Percentiles rank a stretch among this genome's conserved stretches.
These are phyloP conservation scores for Lichenostomus cassidix DNA, from an alignment of 2,113 vertebrate genomes.

Conservation along the genomic window DNA sequence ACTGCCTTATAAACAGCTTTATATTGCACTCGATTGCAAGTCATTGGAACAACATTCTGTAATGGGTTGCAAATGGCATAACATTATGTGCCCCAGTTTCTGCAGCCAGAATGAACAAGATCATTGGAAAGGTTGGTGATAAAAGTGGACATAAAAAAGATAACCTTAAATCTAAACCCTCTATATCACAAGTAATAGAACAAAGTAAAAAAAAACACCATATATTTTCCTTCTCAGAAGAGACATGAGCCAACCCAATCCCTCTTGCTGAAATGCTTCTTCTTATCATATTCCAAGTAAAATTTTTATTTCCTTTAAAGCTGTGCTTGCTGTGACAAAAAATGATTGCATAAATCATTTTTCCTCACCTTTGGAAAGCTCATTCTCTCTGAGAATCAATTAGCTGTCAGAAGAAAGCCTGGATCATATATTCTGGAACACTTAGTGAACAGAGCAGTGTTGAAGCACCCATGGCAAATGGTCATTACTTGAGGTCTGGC, in stretches of 20 bases:
- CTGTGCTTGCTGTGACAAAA: slow-evolving; percentile 29
- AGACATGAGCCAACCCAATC: not conserved
- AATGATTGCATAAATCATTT: slow-evolving; percentile 28
- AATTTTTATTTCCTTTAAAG: slow-evolving; percentile 31
- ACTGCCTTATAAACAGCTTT: slow-evolving; percentile 47
- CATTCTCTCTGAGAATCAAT: slow-evolving; percentile 41
- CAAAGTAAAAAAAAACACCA: not conserved
- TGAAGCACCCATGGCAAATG: not conserved
- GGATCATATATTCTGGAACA: not conserved
- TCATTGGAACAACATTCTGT: not conserved
- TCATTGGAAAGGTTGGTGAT: not conserved
- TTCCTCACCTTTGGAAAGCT: slow-evolving; percentile 52
- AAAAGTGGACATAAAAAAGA: not conserved
- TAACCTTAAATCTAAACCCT: slow-evolving; percentile 33
- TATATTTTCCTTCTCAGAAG: not conserved
- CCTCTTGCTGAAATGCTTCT: not conserved
- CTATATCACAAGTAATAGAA: slow-evolving; percentile 1
- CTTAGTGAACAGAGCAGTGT: not conserved
- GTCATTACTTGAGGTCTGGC: slow-evolving; percentile 14
- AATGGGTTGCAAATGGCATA: not conserved
- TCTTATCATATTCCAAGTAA: not conserved
- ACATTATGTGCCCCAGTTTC: not conserved
- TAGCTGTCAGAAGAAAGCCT: slow-evolving; percentile 21
- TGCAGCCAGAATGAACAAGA: slow-evolving; percentile 11
- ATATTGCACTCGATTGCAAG: not conserved